These are phyloP conservation scores for Meteorus cinctellus DNA, from an alignment of 2,888 invertebrate species.

Conservation along the genomic window DNA sequence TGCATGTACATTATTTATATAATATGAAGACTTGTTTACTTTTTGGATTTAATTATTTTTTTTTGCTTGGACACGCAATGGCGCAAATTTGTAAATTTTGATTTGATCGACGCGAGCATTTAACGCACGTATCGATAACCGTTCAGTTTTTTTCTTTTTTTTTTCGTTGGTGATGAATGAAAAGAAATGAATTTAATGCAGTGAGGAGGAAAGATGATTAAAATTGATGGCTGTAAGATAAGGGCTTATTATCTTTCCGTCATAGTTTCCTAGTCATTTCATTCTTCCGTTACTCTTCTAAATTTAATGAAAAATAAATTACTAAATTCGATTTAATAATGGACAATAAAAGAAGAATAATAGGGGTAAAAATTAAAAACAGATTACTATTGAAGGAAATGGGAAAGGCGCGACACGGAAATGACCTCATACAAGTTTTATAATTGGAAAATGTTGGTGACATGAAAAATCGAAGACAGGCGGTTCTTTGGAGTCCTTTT, in stretches of 20 bases:
- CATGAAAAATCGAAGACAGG: conserved; percentile 94
- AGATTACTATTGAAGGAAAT: not conserved
- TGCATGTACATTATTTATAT: conserved; percentile 41
- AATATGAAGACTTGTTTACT: conserved; percentile 4
- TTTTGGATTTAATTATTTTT: conserved; percentile 7
- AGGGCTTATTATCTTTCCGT: not conserved
- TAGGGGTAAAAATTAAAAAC: not conserved
- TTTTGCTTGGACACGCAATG: not conserved
- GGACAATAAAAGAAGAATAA: conserved; percentile 28
- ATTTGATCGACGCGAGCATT: conserved; percentile 15
- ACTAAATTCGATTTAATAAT: conserved; percentile 48
- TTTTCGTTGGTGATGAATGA: not conserved
- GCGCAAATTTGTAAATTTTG: conserved; percentile 24
- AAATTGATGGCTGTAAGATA: not conserved
- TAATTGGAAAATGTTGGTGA: conserved; percentile 93
- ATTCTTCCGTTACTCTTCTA: conserved; percentile 13
- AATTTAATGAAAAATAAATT: conserved; percentile 47
- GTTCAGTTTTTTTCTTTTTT: not conserved
- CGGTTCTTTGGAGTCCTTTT: conserved; percentile 87
- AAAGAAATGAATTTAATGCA: not conserved
- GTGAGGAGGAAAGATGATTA: not conserved
- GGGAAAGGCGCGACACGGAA: not conserved
- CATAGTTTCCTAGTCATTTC: not conserved
- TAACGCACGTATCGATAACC: not conserved
- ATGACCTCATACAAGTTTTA: conserved; percentile 78